A percentile compares a stretch with the other conserved stretches of the same genome.
Conservation (phyloP, 2,888 invertebrate species). For the Troides helena region DNA sequence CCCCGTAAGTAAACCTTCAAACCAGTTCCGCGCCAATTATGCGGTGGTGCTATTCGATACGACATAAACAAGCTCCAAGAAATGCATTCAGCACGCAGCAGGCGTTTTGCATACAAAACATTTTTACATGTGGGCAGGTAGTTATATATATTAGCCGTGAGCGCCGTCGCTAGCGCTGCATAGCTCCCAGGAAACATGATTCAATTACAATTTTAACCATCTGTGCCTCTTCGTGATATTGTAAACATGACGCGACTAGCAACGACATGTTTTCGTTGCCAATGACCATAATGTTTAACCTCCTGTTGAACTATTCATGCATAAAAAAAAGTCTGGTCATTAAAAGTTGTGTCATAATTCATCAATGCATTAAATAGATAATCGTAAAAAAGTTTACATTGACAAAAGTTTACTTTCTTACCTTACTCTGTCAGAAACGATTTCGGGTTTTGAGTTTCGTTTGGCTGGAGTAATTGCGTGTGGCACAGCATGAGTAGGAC, state of each 20-base stretch:
- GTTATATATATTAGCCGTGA: conserved; percentile 30
- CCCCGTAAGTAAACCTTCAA: conserved; percentile 33
- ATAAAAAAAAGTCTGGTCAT: conserved; percentile 27
- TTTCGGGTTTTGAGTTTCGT: conserved; percentile 88
- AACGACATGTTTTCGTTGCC: conserved; percentile 33
- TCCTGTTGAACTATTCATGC: conserved; percentile 37
- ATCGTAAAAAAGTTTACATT: conserved; percentile 3
- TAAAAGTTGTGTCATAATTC: conserved; percentile 12
- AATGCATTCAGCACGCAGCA: conserved; percentile 45
- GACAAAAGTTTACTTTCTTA: conserved; percentile 68
- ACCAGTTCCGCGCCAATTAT: conserved; percentile 53
- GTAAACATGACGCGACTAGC: conserved; percentile 34
- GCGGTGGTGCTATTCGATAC: conserved; percentile 48
- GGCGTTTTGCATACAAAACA: conserved; percentile 33
- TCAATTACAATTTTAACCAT: conserved; percentile 34
- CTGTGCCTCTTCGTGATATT: conserved; percentile 31
- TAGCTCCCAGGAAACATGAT: conserved; percentile 34
- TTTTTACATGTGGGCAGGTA: conserved; percentile 32
- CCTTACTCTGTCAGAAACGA: conserved; percentile 89
- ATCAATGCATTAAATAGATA: not conserved
- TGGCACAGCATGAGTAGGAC: conserved; percentile 83
- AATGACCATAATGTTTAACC: conserved; percentile 31
- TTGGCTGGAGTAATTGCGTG: conserved; percentile 79
- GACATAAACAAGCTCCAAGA: conserved; percentile 49
- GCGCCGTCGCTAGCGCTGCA: conserved; percentile 30